phyloP scores from a whole-genome alignment of 2,888 invertebrate genomes.

The Sminthurinus aureus region DNA sequence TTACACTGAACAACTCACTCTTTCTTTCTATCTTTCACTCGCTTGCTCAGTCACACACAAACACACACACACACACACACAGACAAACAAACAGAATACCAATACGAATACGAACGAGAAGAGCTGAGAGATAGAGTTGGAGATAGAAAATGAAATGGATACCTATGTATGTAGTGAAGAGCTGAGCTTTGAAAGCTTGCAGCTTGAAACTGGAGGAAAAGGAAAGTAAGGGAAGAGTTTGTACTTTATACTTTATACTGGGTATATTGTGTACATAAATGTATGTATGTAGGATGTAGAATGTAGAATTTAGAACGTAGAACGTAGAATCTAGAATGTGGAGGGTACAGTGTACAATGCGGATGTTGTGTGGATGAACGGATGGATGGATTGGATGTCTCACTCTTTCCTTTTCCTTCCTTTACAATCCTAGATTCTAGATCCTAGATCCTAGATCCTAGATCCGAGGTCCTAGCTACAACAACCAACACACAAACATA shows the following conservation, averaged over 20 bases:
- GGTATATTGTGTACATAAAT: no score
- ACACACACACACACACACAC: neutral
- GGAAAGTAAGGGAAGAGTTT: no score
- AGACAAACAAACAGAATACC: neutral
- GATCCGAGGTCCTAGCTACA: neutral
- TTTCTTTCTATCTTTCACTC: slow-evolving; percentile 24
- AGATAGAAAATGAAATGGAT: neutral
- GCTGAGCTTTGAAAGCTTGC: neutral
- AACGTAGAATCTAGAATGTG: no score
- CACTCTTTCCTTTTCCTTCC: no score
- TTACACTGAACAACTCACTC: slow-evolving; percentile 38
- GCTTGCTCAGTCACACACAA: neutral
- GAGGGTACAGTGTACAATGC: no score
- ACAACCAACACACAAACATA: neutral
- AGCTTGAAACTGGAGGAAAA: neutral
- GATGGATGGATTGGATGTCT: no score
- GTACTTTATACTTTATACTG: no score
- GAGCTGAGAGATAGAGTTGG: neutral
- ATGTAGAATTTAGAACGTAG: no score
- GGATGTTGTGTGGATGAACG: no score
- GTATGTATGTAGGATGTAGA: no score
- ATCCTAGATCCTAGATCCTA: neutral
- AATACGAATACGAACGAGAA: neutral
- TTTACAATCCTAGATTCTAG: no score
- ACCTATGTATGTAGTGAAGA: neutral